Evolutionary conservation across 2,113 vertebrate species (phyloP), one percentile per base, ranked within the genome.

Genomic region (Tupaia tana): DNA sequence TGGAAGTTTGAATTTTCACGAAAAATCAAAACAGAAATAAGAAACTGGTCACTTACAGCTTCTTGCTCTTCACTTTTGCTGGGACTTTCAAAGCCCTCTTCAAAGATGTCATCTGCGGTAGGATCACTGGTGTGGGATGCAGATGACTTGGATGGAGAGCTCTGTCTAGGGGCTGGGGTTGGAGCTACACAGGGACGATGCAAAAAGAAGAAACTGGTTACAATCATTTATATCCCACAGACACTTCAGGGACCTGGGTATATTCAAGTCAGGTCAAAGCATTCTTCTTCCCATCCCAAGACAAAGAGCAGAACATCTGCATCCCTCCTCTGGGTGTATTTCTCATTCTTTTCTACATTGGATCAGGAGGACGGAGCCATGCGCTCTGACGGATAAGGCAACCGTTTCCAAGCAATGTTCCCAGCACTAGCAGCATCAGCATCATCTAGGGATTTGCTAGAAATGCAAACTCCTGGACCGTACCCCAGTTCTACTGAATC

Each of bases 31-130:
- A 0, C 77, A 66, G 73, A 89, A 71, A 86, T 9, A 63, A 25
- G 9, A 63, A 69, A 66, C 11, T 6, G 58, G 69, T 22, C 97
- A 99, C 99, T 99, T 98, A 99, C 99, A 98, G 99, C 98, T 91
- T 99, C 99, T 96, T 99, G 99, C 98, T 99, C 99, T 98, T 99
- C 99, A 13, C 99, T 99, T 98, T 99, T 99, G 98, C 99, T 99
- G 56, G 99, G 99, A 97, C 99, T 99, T 98, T 99, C 99, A 98
- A 99, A 99, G 0, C 99, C 99, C 97, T 99, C 99, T 95, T 99
- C 99, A 3, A 99, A 99, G 73, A 99, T 99, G 98, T 99, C 99
- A 1, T 99, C 99, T 20, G 99, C 97, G 97, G 98, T 97, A 64
- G 99, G 99, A 97, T 99, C 99, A 77, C 99, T 99, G 97, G 99